Base-by-base conservation (phyloP, 2,888 invertebrate species). In the Hypolimnas misippus region DNA sequence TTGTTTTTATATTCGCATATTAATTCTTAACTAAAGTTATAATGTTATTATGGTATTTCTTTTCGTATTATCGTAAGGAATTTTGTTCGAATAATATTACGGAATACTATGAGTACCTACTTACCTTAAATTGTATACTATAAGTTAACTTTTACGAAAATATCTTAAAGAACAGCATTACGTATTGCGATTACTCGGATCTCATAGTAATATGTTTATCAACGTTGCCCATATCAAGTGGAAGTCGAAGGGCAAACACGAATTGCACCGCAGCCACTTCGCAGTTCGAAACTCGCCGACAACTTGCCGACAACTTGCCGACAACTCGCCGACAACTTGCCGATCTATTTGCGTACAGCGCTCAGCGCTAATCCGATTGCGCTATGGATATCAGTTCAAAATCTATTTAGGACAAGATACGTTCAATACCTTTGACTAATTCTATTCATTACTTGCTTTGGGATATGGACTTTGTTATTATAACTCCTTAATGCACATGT, bases 211-310 rank as follows among this genome's bases (percentile, higher is more conserved):
- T 63, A 65, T 62, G 59, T 64, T 64, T 60, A 64, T 55, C 54
- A 42, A 42, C 33, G 55, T 19, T 56, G 57, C 62, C 65, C 62
- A 55, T 56, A 50, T 56, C 51, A 29, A 54, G 49, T 51, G 49
- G 72, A 76, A 78, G 81, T 81, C 79, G 79, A 82, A 83, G 80
- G 84, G 82, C 81, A 79, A 81, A 82, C 83, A 76, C 73, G 76
- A 68, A 74, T 73, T 77, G 76, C 70, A 70, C 71, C 72, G 71
- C 79, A 73, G 70, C 73, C 70, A 60, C 60, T 65, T 65, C 61
- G 29, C 58, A 62, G 66, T 64, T 61, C 29, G 46, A 40, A 66
- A 66, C 66, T 57, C 46, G 62, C 57, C 60, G 76, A 76, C 76
- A 76, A 76, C 76, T 80, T 77, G 64, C 71, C 67, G 73, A 76